phyloP scores from a whole-genome alignment of 2,113 vertebrate genomes.

The Sarotherodon lohbergeri region DNA sequence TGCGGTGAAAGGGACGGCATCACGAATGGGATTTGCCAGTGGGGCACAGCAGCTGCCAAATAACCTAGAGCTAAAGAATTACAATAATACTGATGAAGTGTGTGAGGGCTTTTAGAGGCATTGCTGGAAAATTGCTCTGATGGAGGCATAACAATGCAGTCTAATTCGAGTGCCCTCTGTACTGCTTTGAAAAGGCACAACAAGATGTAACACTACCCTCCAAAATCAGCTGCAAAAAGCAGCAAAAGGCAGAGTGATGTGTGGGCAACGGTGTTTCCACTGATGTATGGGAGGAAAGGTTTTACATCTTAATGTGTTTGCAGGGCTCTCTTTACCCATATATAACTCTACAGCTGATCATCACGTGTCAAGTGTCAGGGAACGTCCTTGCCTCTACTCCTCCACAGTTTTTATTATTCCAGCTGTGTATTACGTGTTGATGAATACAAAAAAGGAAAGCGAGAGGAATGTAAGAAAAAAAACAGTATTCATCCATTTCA shows the following conservation, averaged over 20 bases:
- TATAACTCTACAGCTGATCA: background rate
- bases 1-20: constrained; percentile 85
- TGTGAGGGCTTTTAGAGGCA: constrained; percentile 84
- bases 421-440: background rate
- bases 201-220: constrained; percentile 28
- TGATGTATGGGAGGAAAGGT: background rate
- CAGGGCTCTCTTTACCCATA: background rate
- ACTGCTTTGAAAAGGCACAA: constrained; percentile 55
- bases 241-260: background rate
- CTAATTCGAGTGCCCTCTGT: constrained; percentile 69
- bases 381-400: background rate
- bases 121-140: constrained; percentile 82
- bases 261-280: background rate
- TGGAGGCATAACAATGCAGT: constrained; percentile 80
- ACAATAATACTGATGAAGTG: constrained; percentile 97
- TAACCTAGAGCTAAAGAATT: constrained; percentile 92
- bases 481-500: background rate
- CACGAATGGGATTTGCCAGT: constrained; percentile 94
- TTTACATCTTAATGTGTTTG: constrained; percentile 5
- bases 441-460: background rate
- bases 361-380: background rate
- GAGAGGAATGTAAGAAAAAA: background rate
- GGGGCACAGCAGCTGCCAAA: constrained; percentile 96
- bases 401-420: background rate
- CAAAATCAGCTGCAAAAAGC: background rate